Base-by-base conservation (phyloP, 2,113 vertebrate genomes). In the Alethe castanea region DNA sequence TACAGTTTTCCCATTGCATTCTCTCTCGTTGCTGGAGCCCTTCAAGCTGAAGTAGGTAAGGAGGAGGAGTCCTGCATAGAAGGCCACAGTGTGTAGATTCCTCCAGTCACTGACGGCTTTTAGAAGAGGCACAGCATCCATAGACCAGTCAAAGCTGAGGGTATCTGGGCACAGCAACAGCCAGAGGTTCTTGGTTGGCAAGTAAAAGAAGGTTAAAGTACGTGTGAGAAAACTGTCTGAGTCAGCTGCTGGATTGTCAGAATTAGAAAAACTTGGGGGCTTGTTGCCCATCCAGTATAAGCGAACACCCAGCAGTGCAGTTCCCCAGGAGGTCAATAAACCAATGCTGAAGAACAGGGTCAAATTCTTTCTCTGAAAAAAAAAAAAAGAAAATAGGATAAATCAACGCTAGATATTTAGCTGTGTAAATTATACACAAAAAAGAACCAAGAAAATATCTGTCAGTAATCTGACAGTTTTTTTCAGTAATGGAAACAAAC, bases 271-370 rank as follows among this genome's bases (percentile, higher is more conserved):
- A 97, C 99, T 99, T 25, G 99, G 99, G n/a, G 99, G 99, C 74
- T 98, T 99, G 97, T 99, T 99, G 79, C 99, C 99, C 99, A 99
- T 99, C 99, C 99, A 99, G 98, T 99, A 99, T 33, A 99, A 98
- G 57, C 99, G 99, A 92, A 98, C 94, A 54, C 98, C 98, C 94
- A 99, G 95, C 71, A 99, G 97, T 9, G 98, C 73, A 70, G 98
- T 97, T 26, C 99, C 99, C 98, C 99, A 99, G 77, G 93, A 97
- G 40, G 98, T 98, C 98, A 99, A 95, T 89, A 99, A 95, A 86
- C 98, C 98, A 92, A 99, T 96, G 77, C 98, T 99, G 85, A 98
- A 97, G 95, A 99, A 97, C 81, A 99, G 98, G 73, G 97, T 97
- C 90, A 98, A 59, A 95, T 99, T 98, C 97, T 98, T 99, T 94